Percentiles rank a stretch among this genome's conserved stretches.
phyloP scores from a whole-genome alignment of 23 tunicate genomes.

The Diplosoma virens region DNA sequence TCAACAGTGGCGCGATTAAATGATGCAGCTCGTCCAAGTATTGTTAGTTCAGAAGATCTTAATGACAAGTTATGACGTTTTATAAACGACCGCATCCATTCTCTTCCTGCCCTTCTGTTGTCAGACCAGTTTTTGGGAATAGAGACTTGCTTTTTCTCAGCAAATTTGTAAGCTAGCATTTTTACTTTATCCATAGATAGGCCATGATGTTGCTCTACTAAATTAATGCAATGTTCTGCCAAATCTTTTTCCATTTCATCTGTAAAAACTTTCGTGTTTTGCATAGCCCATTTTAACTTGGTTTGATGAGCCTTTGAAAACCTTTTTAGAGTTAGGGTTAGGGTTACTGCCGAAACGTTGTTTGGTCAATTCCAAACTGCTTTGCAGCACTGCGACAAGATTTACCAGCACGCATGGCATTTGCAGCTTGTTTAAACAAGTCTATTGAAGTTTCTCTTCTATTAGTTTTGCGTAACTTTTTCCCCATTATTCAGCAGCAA shows the following conservation, averaged over 20 bases:
- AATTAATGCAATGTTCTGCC: not conserved
- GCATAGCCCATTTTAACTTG: slow-evolving; percentile 13
- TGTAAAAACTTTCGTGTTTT: slow-evolving; percentile 8
- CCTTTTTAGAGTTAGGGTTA: no score
- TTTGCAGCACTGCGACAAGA: slow-evolving; percentile 21
- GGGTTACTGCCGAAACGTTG: slow-evolving; percentile 22
- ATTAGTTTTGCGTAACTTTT: no score
- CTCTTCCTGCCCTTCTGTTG: no score
- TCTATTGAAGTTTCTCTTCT: slow-evolving; percentile 9
- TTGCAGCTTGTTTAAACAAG: slow-evolving; percentile 27
- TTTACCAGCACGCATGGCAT: slow-evolving; percentile 8
- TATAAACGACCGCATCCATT: no score
- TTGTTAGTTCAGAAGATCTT: no score
- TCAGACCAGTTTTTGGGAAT: no score
- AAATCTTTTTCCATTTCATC: slow-evolving; percentile 12
- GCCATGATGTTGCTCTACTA: not conserved
- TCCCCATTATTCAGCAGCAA: no score
- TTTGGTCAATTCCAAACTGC: slow-evolving; percentile 25
- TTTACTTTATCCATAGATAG: no score
- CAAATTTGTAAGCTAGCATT: no score
- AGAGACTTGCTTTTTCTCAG: no score
- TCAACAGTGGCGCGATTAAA: not conserved
- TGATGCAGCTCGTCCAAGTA: not conserved
- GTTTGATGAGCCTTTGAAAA: not conserved
- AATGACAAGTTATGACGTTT: no score